Evolutionary conservation across 2,797 vertebrate genomes (phyloP).

Genomic region (Vultur gryphus): DNA sequence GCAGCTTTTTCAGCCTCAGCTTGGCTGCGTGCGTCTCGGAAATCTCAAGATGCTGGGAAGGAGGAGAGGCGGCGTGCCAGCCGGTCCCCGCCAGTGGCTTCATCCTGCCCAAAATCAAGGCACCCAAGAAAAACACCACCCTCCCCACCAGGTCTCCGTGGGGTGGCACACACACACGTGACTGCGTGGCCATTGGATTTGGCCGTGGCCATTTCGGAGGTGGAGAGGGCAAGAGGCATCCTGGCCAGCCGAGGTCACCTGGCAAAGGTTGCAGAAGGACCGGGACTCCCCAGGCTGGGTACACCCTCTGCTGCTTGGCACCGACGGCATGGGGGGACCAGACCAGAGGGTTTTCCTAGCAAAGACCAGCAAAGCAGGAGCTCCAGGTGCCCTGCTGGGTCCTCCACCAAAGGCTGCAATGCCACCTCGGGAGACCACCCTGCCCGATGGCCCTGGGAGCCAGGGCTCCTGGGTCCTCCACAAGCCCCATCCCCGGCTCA

Average conservation of each 20-base stretch:
- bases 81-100: neutral
- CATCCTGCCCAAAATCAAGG: neutral
- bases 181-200: neutral
- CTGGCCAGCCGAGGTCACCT: neutral
- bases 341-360: neutral
- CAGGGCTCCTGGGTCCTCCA: neutral
- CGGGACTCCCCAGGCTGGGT: neutral
- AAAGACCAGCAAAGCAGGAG: neutral
- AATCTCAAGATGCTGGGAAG: constrained; percentile 51
- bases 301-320: neutral
- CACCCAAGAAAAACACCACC: neutral
- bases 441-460: neutral
- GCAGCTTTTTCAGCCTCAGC: constrained; percentile 41
- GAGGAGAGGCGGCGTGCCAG: neutral
- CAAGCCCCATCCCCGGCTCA: neutral
- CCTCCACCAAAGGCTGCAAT: neutral
- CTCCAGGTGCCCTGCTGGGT: neutral
- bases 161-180: neutral
- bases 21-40: neutral
- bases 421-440: neutral
- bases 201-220: neutral
- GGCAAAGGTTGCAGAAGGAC: neutral
- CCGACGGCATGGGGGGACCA: accelerated
- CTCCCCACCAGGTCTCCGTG: neutral
- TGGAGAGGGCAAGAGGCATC: neutral